Evolutionary conservation across 1,140 invertebrate genomes (phyloP), one percentile per base, ranked within the genome.

Genomic region (Nephotettix cincticeps): DNA sequence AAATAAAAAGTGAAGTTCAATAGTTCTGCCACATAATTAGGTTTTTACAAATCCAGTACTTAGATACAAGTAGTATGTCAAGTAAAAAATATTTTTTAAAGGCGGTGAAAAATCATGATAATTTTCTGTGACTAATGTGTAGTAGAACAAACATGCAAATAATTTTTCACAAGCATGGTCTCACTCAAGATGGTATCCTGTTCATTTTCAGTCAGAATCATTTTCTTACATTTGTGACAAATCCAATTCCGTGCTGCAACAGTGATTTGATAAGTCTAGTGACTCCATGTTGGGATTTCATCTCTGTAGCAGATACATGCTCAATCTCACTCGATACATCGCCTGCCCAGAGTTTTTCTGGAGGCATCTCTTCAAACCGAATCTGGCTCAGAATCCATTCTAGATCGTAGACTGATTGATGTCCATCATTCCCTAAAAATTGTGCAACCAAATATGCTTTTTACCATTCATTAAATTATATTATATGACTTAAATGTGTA

Each of bases 401-500:
- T 13, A 66, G 28, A 30, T 25, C 0, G 32, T 73, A 73, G 17
- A 4, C 30, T 0, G 72, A 73, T 14, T 30, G 25, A 61, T 73
- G 72, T 17, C 68, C 68, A 66, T 73, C 69, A 61, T 28, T 67
- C 72, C 72, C 72, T 73, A 51, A 72, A 63, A 69, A 25, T n/a
- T 40, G 40, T 32, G 36, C 36, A 36, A 43, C 30, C 1, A 23
- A 58, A 40, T 11, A 11, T 9, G 9, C 6, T 23, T 11, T 11
- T 23, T n/a, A 56, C 11, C 6, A 56, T n/a, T 9, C 9, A 4
- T 9, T 17, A 9, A 23, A 25, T 4, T 1, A 9, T 23, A 61
- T 4, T 2, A 9, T 2, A 9, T 27, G 17, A 9, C 1, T 2
- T 25, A 25, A 61, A 9, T 9, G 11, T 56, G n/a, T n/a, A n/a